Base-by-base conservation (phyloP, 2,888 invertebrate species). In the Congeria kusceri region DNA sequence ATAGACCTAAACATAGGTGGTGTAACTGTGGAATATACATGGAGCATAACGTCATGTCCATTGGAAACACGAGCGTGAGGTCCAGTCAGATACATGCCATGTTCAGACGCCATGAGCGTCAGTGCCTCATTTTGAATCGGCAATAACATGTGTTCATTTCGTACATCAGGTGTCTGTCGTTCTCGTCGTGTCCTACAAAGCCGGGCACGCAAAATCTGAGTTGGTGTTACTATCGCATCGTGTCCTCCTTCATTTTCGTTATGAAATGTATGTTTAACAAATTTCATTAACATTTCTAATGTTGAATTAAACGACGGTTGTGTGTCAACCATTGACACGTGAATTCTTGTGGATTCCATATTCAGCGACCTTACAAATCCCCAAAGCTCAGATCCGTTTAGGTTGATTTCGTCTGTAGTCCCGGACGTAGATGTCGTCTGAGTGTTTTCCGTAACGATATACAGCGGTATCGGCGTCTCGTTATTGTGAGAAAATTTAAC, bases 381-480 rank as follows among this genome's bases (percentile, higher is more conserved):
- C 80, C 84, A 82, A 3, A 84, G 9, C 39, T 79, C 82, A 7
- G 77, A 65, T n/a, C 79, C 84, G 5, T 69, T 25, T 20, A 53
- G n/a, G 25, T 25, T 53, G 3, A 25, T 53, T 9, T 39, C 13
- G 9, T 53, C 53, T 23, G 53, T 53, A 53, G 20, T 9, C 20
- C 11, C 20, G 11, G 11, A n/a, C 9, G 13, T 1, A 1, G 25
- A 53, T 23, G 53, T 53, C 9, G 23, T 53, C 25, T 53, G 53
- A 4, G 53, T 23, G 25, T 53, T 53, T 25, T 53, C 53, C 13
- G 13, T 1, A 53, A 53, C 53, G 25, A 53, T 25, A 53, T 15
- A 53, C 23, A 53, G 20, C 20, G 53, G 53, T 11, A 53, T 11
- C 39, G 39, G 11, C 15, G 39, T 39, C 39, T 39, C 39, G 39